Base-by-base conservation (phyloP, 2,797 vertebrate species). In the Pipistrellus kuhlii region DNA sequence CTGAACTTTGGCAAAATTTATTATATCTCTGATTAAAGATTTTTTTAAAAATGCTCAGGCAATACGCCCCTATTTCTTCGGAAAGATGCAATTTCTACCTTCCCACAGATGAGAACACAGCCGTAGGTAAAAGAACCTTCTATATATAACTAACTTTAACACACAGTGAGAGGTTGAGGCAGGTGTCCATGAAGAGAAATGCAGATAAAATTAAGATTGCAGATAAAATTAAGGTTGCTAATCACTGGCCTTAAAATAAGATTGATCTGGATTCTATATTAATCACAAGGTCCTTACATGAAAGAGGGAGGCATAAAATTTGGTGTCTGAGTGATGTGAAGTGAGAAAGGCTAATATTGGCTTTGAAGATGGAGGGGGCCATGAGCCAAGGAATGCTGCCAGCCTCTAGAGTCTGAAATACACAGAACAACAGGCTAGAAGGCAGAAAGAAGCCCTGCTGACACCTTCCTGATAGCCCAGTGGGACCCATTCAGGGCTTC, bases 1-100 rank as follows among this genome's bases (percentile, higher is more conserved):
- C 30, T n/a, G 51, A 89, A 85, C 81, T 93, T 64, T 76, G 87
- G 89, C 53, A 91, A 95, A 91, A 90, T 90, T 86, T 84, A 87
- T 20, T 51, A n/a, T 78, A 88, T 46, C 44, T 90, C 55, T 91
- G 41, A 89, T 94, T 81, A 92, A 38, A 94, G 77, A n/a, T 48
- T 8, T 69, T 87, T 87, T 35, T 32, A 59, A 51, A 41, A 90
- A 35, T 85, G 12, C n/a, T 88, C 53, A 93, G 46, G 59, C 25
- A 85, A 68, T 81, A 51, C 14, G n/a, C 53, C 83, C 13, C 32
- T 94, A 44, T 32, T 90, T 55, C 35, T 88, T 94, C 80, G 72
- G 46, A 94, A 96, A 48, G 27, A 93, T 8, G 14, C 1, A 51
- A 66, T 62, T 83, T 82, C 75, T 88, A 30, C 83, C 48, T 81